Evolutionary conservation across 2,888 invertebrate species (phyloP), one percentile per base, ranked within the genome.

Genomic region (Rhagophthalmus giganteus): DNA sequence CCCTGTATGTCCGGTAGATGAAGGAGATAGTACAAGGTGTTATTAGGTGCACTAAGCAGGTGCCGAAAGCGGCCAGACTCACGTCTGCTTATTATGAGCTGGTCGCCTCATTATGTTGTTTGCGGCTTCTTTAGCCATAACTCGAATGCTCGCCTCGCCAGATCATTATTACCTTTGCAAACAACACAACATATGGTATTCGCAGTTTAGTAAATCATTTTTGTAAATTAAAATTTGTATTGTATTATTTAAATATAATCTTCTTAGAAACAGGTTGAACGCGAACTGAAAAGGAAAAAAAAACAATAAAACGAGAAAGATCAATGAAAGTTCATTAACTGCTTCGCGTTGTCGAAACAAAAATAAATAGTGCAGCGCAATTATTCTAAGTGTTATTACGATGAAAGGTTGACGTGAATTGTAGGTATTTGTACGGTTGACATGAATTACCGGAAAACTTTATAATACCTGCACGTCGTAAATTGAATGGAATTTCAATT

Each of bases 41-140:
- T 73, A 73, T 74, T 73, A 73, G 68, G 67, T 55, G 67, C 70
- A 68, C 70, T 72, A 72, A 73, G 73, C 74, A 74, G 74, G 74
- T 74, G 74, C 72, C 73, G 74, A 74, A 73, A 74, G 73, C 70
- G 67, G 61, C 64, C 67, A 64, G 66, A 62, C 63, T 58, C 65
- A 61, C 64, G 69, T 68, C 68, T 66, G 68, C 68, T 72, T 71
- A 71, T 73, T 70, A 71, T 58, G 62, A 52, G 47, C 62, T 46
- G 58, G 61, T 60, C 62, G 63, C 49, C 65, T 70, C 71, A 73
- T 74, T 74, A 74, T 71, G 67, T 72, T 73, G 70, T 73, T 73
- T 73, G 72, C 67, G 68, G 70, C 67, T 68, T 66, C 30, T 54
- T 24, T 26, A 38, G 39, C 34, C 27, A 37, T 34, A 53, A 41